Percentiles rank a stretch among this genome's conserved stretches.
phyloP scores from a whole-genome alignment of 2,113 vertebrate species.

The Pelmatolapia mariae region DNA sequence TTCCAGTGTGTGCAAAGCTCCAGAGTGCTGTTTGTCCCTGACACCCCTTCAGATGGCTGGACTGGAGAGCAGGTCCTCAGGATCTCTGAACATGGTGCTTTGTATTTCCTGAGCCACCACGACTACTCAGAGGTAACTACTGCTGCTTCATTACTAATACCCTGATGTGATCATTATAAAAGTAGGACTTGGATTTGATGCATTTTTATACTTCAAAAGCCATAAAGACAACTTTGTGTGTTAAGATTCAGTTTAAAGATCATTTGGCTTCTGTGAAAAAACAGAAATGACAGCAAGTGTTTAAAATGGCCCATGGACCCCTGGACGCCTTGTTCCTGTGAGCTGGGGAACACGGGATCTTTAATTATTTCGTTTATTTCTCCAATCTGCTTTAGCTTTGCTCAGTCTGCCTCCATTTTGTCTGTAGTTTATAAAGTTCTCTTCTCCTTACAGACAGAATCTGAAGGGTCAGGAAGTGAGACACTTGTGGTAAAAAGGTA shows the following conservation, averaged over 20 bases:
- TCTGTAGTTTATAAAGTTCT: not conserved
- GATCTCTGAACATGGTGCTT: slow-evolving; percentile 26
- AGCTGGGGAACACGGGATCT: not conserved
- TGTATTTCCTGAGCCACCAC: slow-evolving; percentile 50
- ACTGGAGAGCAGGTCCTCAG: slow-evolving; percentile 49
- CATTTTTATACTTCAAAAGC: not conserved
- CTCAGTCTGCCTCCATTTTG: rapidly evolving
- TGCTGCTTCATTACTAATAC: not conserved
- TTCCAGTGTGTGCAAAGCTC: slow-evolving; percentile 51
- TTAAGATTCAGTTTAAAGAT: not conserved
- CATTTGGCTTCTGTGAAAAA: not conserved
- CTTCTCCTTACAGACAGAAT: not conserved
- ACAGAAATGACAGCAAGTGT: not conserved
- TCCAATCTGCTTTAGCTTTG: not conserved
- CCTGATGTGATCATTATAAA: not conserved
- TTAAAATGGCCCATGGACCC: not conserved
- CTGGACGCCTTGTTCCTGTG: not conserved
- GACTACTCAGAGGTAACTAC: slow-evolving; percentile 29
- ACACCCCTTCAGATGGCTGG: slow-evolving; percentile 48
- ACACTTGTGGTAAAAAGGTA: not conserved
- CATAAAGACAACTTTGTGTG: not conserved
- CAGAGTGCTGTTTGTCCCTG: slow-evolving; percentile 42
- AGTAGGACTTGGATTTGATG: too few species aligned
- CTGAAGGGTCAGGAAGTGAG: not conserved
- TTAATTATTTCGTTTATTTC: not conserved